Base-by-base conservation (phyloP, 2,113 vertebrate species). In the Bucco capensis region DNA sequence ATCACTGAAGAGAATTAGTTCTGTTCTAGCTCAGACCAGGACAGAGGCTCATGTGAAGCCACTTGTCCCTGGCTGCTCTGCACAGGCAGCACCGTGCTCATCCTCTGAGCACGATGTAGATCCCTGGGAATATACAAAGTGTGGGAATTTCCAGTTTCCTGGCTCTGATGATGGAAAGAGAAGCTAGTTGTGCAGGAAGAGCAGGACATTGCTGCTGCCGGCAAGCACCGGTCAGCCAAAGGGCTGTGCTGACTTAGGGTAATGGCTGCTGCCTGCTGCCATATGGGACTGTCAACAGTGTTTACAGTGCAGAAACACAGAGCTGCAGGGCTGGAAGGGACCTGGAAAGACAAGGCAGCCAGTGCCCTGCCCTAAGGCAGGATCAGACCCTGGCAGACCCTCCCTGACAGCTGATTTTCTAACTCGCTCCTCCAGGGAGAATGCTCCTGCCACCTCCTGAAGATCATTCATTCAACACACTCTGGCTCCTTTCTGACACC, bases 91-190 rank as follows among this genome's bases (percentile, higher is more conserved):
- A 46, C 22, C 2, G 1, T 9, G 22, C 23, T 60, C 30, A 27
- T 24, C 47, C 37, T 72, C 47, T 0, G 2, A 88, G 35, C 6
- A 2, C 38, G 5, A 7, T 0, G 0, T 7, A 22, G n/a, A 19
- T 47, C 50, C 56, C 77, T 33, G 61, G 47, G 56, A 67, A 23
- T 1, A 12, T 6, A 11, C 4, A 2, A 0, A 1, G 8, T 11
- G n/a, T 19, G 46, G 70, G 77, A 78, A 47, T 51, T n/a, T 12
- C 22, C 7, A 1, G 22, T 3, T 28, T 53, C 70, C 38, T 40
- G 35, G 12, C 12, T 9, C 56, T 4, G 35, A 35, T 56, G 54
- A 7, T 14, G 37, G 54, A 61, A 8, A 51, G 65, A 0, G 3
- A 53, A 57, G 66, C 42, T 2, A 22, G 10, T 4, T 4, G 57